phyloP scores from a whole-genome alignment of 2,888 invertebrate genomes.

The Trimorus sp. region DNA sequence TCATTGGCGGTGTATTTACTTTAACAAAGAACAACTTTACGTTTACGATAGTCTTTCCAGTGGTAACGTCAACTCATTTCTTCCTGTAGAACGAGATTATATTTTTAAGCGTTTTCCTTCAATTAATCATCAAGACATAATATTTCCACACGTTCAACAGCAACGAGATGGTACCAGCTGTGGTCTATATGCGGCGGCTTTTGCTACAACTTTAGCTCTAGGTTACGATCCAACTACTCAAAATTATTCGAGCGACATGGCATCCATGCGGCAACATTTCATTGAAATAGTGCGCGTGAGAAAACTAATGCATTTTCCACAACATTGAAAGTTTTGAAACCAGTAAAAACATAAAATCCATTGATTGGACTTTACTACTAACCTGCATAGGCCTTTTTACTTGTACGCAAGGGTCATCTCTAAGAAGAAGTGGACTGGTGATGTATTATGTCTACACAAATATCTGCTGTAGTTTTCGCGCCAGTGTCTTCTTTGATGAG shows the following conservation, averaged over 20 bases:
- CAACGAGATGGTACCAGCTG: constrained; percentile 7
- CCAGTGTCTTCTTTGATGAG: too few relatives aligned
- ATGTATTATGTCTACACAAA: too few relatives aligned
- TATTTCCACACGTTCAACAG: neutral
- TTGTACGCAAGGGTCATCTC: too few relatives aligned
- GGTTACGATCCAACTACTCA: neutral
- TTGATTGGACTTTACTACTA: too few relatives aligned
- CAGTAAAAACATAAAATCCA: too few relatives aligned
- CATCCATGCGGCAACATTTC: neutral
- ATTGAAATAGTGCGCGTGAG: neutral
- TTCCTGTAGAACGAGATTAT: neutral
- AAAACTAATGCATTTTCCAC: constrained; percentile 1
- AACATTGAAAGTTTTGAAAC: neutral
- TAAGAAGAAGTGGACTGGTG: too few relatives aligned
- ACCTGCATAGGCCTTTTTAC: too few relatives aligned
- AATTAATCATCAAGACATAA: neutral
- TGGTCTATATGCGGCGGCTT: constrained; percentile 1
- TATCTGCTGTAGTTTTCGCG: too few relatives aligned
- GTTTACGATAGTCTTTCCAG: constrained; percentile 13
- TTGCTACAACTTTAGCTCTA: neutral
- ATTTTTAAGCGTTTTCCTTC: neutral
- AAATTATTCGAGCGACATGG: neutral
- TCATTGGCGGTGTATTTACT: constrained; percentile 3
- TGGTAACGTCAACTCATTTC: neutral
- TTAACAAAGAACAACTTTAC: neutral